phyloP scores from a whole-genome alignment of 2,113 vertebrate genomes.

The Prunella fulvescens region DNA sequence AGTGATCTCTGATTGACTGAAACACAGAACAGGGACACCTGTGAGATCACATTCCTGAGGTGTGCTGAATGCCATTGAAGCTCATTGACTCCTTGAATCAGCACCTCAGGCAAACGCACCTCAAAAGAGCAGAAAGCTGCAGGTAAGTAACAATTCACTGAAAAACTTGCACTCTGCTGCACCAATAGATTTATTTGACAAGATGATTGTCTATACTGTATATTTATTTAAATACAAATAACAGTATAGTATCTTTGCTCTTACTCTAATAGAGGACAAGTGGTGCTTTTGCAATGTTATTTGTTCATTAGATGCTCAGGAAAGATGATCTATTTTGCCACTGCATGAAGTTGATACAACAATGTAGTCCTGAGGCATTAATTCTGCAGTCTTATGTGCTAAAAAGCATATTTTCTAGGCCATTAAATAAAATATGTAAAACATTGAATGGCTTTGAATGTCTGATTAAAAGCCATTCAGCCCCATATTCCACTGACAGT shows the following conservation, averaged over 20 bases:
- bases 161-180: not conserved
- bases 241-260: constrained; percentile 15
- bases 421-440: not conserved
- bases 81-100: not conserved
- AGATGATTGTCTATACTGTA: not conserved
- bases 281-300: constrained; percentile 33
- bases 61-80: rapidly evolving
- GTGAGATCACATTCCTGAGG: not conserved
- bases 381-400: not conserved
- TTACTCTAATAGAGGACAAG: constrained; percentile 32
- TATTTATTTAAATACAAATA: constrained; percentile 12
- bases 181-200: not conserved
- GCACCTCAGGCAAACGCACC: not conserved
- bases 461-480: not conserved
- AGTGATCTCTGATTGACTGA: not conserved
- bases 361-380: constrained; percentile 30
- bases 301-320: constrained; percentile 36
- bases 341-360: constrained; percentile 17
- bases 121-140: not conserved
- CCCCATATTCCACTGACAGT: not conserved
- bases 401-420: not conserved
- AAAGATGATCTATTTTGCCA: constrained; percentile 37
- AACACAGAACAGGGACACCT: not conserved
- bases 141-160: not conserved
- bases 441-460: not conserved